phyloP scores from a whole-genome alignment of 2,797 vertebrate genomes.

The Hozukius guyotensis region DNA sequence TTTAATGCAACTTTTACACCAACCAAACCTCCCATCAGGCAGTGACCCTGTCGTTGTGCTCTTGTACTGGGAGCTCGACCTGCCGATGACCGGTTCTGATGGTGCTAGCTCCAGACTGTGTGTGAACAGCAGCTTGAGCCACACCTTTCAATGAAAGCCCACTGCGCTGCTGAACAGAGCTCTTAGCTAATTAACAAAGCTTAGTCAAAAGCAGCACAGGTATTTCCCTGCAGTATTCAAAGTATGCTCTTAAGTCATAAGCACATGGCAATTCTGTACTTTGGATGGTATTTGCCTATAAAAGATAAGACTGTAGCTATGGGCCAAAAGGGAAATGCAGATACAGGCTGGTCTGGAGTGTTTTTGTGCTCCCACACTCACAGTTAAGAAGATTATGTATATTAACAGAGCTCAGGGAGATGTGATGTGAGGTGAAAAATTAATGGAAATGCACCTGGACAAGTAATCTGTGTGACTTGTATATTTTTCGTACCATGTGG shows the following conservation, averaged over 20 bases:
- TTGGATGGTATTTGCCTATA: constrained; percentile 51
- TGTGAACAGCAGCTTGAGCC: constrained; percentile 34
- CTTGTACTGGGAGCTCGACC: constrained; percentile 8
- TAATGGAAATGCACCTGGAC: constrained; percentile 27
- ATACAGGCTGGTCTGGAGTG: constrained; percentile 9
- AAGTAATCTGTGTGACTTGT: constrained; percentile 9
- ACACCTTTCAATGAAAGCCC: constrained; percentile 20
- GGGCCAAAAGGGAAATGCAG: constrained; percentile 27
- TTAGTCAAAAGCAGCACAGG: constrained; percentile 38
- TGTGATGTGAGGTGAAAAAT: constrained; percentile 20
- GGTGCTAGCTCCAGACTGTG: constrained; percentile 58
- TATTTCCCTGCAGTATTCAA: constrained; percentile 55
- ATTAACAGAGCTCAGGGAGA: constrained; percentile 20
- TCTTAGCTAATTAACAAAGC: constrained; percentile 50
- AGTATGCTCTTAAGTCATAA: constrained; percentile 45
- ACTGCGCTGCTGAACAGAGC: constrained; percentile 19
- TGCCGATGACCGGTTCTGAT: constrained; percentile 27
- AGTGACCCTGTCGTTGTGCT: constrained; percentile 2
- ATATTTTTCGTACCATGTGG: neutral
- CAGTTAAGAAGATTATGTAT: constrained; percentile 32
- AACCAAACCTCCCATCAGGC: neutral
- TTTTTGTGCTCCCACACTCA: constrained; percentile 18
- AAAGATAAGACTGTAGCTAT: constrained; percentile 47
- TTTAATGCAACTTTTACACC: neutral
- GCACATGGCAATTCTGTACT: constrained; percentile 45